Evolutionary conservation across 2,888 invertebrate genomes (phyloP).

Genomic region (Phragmatobia fuliginosa): DNA sequence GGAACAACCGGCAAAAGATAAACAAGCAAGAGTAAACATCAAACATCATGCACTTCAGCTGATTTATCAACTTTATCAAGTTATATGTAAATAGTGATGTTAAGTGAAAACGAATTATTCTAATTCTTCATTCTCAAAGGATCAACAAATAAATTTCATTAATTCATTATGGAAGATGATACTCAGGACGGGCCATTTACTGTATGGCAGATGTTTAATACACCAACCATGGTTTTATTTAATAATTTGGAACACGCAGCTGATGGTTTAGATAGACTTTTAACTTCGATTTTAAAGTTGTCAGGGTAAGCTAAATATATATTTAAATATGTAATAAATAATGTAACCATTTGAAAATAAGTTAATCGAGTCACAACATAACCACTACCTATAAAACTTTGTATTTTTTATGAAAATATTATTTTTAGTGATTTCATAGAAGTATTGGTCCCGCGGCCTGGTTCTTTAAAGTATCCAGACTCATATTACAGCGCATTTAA

Average conservation of each 20-base stretch:
- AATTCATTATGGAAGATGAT: slow-evolving; percentile 73
- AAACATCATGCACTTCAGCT: neutral
- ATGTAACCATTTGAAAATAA: neutral
- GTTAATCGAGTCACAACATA: neutral
- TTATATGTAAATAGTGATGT: too few species aligned
- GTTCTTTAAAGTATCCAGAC: slow-evolving; percentile 75
- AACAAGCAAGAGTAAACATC: neutral
- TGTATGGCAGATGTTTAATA: slow-evolving; percentile 89
- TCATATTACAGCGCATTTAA: slow-evolving; percentile 86
- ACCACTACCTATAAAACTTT: neutral
- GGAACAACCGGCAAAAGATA: slow-evolving; percentile 17
- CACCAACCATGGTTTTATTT: slow-evolving; percentile 86
- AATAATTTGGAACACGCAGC: slow-evolving; percentile 86
- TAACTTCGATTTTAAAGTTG: slow-evolving; percentile 87
- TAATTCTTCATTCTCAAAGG: neutral
- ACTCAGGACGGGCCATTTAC: slow-evolving; percentile 78
- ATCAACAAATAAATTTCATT: neutral
- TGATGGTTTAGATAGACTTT: slow-evolving; percentile 84
- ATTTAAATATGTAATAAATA: neutral
- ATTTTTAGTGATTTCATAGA: slow-evolving; percentile 82
- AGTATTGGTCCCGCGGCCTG: slow-evolving; percentile 83
- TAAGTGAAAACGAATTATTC: neutral
- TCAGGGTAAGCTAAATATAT: slow-evolving; percentile 69
- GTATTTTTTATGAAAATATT: neutral
- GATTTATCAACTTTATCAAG: neutral